Base-by-base conservation (phyloP, 2,113 vertebrate genomes). In the Hippocampus abdominalis region DNA sequence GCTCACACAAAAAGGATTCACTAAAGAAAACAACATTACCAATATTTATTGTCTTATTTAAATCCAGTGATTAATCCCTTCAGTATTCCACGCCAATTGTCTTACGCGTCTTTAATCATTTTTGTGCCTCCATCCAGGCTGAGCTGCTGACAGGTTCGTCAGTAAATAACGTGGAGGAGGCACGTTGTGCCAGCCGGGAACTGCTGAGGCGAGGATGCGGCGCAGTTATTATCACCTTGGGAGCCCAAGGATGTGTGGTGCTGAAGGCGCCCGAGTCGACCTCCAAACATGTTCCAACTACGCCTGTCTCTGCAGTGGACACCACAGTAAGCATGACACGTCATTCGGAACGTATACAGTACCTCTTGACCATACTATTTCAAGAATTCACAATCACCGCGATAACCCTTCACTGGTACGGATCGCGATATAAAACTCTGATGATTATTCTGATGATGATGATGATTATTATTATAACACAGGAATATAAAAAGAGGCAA, bases 211-310 rank as follows among this genome's bases (percentile, higher is more conserved):
- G 92, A 85, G 96, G 97, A 70, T 99, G 97, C 78, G 86, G 85
- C 64, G 81, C 93, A 0, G 93, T 93, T 11, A 87, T 98, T 79
- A 56, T 98, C 86, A 98, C 97, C 53, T 80, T 99, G 80, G 96
- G 97, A 76, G 90, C 94, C 66, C 92, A 93, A 76, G 97, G 97
- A 74, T 96, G 95, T 36, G 90, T 98, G 88, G 89, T 95, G 82
- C 84, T 95, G 68, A 88, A 94, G 66, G 88, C 79, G 77, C 79
- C 89, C 25, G 90, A 93, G 46, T 87, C 89, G 6, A 54, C 74
- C 68, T 92, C 92, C 21, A 93, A 91, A 81, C 94, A 95, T 49
- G 81, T 98, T 81, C 93, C 94, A 66, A 87, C 93, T 12, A 69
- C 88, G 53, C 87, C 89, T 2, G 93, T 96, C 81, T 92, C 81